Evolutionary conservation across 2,113 vertebrate species (phyloP), one percentile per base, ranked within the genome.

Genomic region (Apeltes quadracus): DNA sequence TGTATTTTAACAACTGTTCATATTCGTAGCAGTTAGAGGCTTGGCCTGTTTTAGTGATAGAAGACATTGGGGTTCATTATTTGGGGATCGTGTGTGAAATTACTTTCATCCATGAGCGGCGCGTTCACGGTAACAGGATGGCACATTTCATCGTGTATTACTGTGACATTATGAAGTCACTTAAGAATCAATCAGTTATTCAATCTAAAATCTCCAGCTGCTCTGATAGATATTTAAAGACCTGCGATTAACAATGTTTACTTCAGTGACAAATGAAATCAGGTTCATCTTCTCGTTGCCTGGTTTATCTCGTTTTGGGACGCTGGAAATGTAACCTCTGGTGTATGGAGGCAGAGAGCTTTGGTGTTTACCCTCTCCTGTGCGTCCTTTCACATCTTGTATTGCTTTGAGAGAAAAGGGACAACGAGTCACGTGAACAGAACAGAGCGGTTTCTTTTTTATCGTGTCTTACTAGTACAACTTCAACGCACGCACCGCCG

Each of bases 391-490:
- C 53, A 67, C 71, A 80, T 71, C 27, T 48, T 72, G 41, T 74
- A 63, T 51, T n/a, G 44, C 56, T 82, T 56, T 38, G 61, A 75
- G 62, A 72, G 71, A 77, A 50, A 50, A 39, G 12, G 75, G 70
- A 73, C 36, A 58, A 72, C 51, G 67, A 79, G 63, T 69, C 55
- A 44, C 36, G 27, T 61, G 44, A 84, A 54, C 65, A 27, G n/a
- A 23, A 63, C 57, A 34, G 14, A 41, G 38, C 66, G 61, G 22
- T 22, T 64, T 23, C 68, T 20, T 48, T 80, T 82, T 83, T 61
- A 63, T 67, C 75, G 46, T 68, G 57, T 74, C 53, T 75, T 83
- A 82, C 81, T 78, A 79, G 59, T 67, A 82, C 69, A 65, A 69
- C 65, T 75, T 84, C 54, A 75, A 55, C 71, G 72, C 70, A 59